Evolutionary conservation across 2,113 vertebrate species (phyloP).

Genomic region (Caracal caracal): DNA sequence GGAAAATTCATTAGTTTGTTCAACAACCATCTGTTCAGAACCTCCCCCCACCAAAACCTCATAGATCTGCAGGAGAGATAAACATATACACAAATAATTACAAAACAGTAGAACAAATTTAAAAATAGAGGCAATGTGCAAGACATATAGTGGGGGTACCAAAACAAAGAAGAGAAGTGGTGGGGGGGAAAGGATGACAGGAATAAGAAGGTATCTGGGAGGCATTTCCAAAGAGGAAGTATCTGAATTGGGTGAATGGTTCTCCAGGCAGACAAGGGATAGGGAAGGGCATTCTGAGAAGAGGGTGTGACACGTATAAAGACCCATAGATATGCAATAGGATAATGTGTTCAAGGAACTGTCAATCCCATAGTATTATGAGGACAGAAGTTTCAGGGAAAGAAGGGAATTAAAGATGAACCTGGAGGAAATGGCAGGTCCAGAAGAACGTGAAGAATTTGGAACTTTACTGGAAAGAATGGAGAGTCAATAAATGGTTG

Average conservation of each 20-base stretch:
- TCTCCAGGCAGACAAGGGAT: not conserved
- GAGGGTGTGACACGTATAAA: not conserved
- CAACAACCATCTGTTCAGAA: conserved; percentile 13
- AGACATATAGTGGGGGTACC: not conserved
- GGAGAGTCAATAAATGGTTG: not conserved
- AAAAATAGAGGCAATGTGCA: not conserved
- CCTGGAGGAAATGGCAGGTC: not conserved
- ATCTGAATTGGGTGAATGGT: not conserved
- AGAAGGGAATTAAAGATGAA: not conserved
- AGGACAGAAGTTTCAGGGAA: not conserved
- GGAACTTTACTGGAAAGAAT: not conserved
- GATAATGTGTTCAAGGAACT: not conserved
- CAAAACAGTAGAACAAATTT: not conserved
- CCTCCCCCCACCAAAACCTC: not conserved
- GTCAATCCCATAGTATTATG: not conserved
- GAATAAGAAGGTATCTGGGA: not conserved
- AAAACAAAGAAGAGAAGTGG: not conserved
- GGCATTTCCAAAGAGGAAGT: not conserved
- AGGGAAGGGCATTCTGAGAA: not conserved
- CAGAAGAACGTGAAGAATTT: not conserved
- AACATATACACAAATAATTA: not conserved
- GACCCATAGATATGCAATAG: not conserved
- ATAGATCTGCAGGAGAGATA: not conserved
- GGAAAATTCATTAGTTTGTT: conserved; percentile 4
- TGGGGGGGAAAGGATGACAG: not conserved